Evolutionary conservation across 37 sponge, comb jelly and placozoan genomes (phyloP).

Genomic region (Aplysina aerophoba): DNA sequence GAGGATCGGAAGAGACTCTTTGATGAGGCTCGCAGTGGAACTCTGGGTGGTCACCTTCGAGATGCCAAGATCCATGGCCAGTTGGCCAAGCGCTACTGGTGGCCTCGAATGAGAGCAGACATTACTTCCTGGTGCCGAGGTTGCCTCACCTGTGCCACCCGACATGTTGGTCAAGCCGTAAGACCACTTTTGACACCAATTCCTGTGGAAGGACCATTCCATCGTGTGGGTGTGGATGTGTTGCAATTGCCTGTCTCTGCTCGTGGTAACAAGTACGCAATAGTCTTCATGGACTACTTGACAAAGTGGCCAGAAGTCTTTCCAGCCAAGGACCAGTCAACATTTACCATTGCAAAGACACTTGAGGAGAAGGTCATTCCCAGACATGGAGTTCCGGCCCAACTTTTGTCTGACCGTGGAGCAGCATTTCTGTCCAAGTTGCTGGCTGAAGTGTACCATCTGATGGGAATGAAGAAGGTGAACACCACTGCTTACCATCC

Average conservation of each 20-base stretch:
- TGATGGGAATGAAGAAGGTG: conserved; percentile 17
- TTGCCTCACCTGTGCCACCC: conserved; percentile 48
- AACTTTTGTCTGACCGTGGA: conserved; percentile 43
- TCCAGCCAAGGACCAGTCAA: conserved; percentile 27
- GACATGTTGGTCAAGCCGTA: too few relatives aligned
- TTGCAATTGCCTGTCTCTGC: conserved; percentile 8
- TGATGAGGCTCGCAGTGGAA: conserved; percentile 22
- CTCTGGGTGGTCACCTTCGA: conserved; percentile 31
- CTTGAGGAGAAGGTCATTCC: conserved; percentile 36
- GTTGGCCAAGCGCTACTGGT: conserved; percentile 48
- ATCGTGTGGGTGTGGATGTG: conserved; percentile 35
- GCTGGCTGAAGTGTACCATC: conserved; percentile 1
- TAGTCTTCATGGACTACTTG: conserved; percentile 63
- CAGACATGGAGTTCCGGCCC: conserved; percentile 43
- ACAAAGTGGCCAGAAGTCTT: conserved; percentile 59
- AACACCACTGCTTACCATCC: conserved; percentile 61
- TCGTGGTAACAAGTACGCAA: conserved; percentile 29
- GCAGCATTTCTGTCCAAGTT: conserved; percentile 32
- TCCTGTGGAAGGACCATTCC: conserved; percentile 33
- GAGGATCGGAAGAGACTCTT: conserved; percentile 2
- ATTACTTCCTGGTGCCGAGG: conserved; percentile 11
- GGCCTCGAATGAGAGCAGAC: conserved; percentile 46
- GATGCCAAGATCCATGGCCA: not conserved
- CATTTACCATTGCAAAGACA: conserved; percentile 47
- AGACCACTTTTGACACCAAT: conserved; percentile 17